These are phyloP conservation scores for Tolmerus cingulatus DNA, from an alignment of 2,888 invertebrate species.

Conservation along the genomic window DNA sequence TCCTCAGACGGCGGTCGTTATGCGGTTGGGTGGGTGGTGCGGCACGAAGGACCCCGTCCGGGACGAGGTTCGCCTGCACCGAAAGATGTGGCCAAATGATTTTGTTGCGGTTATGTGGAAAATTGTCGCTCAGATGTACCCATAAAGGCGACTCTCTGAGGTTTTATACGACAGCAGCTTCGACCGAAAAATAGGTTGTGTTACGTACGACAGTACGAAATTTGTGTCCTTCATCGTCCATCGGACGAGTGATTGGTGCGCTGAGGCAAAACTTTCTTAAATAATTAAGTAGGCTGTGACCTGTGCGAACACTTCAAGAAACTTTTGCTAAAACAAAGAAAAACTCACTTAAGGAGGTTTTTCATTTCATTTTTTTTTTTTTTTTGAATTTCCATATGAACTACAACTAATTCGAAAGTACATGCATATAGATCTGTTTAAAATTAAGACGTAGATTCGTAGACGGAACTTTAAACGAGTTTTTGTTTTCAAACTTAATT, in stretches of 20 bases:
- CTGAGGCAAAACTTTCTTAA: neutral
- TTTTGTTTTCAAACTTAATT: too few relatives aligned
- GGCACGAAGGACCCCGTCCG: neutral
- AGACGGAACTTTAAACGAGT: too few relatives aligned
- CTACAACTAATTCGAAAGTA: too few relatives aligned
- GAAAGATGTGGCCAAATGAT: conserved; percentile 18
- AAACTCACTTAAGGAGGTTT: neutral
- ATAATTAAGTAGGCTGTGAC: neutral
- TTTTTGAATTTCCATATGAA: too few relatives aligned
- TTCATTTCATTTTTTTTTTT: too few relatives aligned
- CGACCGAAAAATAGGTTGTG: neutral
- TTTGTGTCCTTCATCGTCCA: neutral
- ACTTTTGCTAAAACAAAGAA: neutral
- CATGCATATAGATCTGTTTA: too few relatives aligned
- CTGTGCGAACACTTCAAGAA: neutral
- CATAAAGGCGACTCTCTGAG: conserved; percentile 39
- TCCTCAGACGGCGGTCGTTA: conserved; percentile 33
- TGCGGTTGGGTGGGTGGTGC: neutral
- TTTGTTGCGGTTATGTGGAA: conserved; percentile 42
- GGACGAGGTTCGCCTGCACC: neutral
- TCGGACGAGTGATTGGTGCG: neutral
- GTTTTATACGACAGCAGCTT: conserved; percentile 33
- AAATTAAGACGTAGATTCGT: too few relatives aligned
- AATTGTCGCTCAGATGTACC: conserved; percentile 40
- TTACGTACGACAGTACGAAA: neutral